Evolutionary conservation across 2,113 vertebrate genomes (phyloP).

Genomic region (Thunnus maccoyii): DNA sequence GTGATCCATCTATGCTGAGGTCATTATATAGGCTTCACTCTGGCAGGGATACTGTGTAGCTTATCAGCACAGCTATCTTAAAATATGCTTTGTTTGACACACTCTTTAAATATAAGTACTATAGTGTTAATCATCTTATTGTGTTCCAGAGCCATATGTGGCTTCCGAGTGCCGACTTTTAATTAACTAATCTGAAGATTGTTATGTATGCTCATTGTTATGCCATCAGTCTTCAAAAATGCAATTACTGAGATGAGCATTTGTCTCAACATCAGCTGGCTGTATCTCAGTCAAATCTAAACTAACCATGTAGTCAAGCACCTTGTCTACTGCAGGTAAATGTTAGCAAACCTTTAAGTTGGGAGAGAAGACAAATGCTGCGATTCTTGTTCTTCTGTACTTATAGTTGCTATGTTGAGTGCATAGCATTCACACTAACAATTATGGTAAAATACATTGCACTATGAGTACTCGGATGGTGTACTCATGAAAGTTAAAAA

Average conservation of each 20-base stretch:
- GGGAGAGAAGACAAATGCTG: too few relatives aligned
- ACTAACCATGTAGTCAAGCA: neutral
- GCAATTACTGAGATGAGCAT: neutral
- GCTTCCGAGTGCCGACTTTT: neutral
- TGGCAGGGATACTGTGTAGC: neutral
- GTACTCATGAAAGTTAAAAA: too few relatives aligned
- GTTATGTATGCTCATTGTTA: neutral
- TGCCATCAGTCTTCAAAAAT: neutral
- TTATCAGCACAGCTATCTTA: neutral
- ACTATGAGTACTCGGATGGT: too few relatives aligned
- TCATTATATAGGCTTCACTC: neutral
- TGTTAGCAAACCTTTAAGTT: too few relatives aligned
- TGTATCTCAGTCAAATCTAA: neutral
- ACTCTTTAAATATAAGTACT: neutral
- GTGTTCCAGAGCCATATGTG: neutral
- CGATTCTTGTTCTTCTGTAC: too few relatives aligned
- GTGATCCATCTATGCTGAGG: too few relatives aligned
- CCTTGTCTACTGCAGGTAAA: too few relatives aligned
- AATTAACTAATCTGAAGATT: slow-evolving; percentile 3
- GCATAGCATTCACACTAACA: too few relatives aligned
- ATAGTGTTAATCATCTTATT: neutral
- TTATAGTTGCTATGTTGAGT: too few relatives aligned
- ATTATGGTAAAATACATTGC: too few relatives aligned
- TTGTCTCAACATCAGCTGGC: neutral
- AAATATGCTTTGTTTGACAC: neutral